Conservation (phyloP, 2,888 invertebrate genomes). For the Acronicta leporina region DNA sequence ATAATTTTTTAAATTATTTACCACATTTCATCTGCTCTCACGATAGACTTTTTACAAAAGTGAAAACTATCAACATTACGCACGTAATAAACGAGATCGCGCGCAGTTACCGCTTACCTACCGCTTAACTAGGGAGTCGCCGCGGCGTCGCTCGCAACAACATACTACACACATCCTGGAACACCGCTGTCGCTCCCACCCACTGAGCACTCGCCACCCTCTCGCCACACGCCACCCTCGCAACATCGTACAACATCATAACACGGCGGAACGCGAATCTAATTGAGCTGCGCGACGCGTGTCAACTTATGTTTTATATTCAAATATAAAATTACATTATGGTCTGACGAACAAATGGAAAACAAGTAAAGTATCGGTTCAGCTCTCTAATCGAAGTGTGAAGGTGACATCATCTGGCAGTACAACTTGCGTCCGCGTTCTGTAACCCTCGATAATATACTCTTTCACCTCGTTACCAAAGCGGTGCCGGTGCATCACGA, state of each 20-base stretch:
- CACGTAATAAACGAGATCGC: constrained; percentile 85
- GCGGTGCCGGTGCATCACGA: constrained; percentile 52
- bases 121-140: constrained; percentile 50
- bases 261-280: constrained; percentile 42
- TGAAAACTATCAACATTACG: constrained; percentile 89
- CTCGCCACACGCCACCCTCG: not conserved
- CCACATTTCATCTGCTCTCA: constrained; percentile 86
- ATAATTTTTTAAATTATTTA: constrained; percentile 89
- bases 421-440: constrained; percentile 57
- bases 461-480: constrained; percentile 62
- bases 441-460: constrained; percentile 57
- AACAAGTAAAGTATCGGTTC: constrained; percentile 61
- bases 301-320: constrained; percentile 53
- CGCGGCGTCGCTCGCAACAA: constrained; percentile 43
- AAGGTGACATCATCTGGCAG: constrained; percentile 68
- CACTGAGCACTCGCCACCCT: not conserved
- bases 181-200: not conserved
- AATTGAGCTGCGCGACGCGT: constrained; percentile 58
- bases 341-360: constrained; percentile 67
- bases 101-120: constrained; percentile 63
- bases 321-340: constrained; percentile 66
- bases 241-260: constrained; percentile 1
- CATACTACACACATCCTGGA: constrained; percentile 36
- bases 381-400: constrained; percentile 56
- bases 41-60: constrained; percentile 90